These are phyloP conservation scores for Pavo muticus DNA, from an alignment of 2,113 vertebrate species.

Conservation along the genomic window DNA sequence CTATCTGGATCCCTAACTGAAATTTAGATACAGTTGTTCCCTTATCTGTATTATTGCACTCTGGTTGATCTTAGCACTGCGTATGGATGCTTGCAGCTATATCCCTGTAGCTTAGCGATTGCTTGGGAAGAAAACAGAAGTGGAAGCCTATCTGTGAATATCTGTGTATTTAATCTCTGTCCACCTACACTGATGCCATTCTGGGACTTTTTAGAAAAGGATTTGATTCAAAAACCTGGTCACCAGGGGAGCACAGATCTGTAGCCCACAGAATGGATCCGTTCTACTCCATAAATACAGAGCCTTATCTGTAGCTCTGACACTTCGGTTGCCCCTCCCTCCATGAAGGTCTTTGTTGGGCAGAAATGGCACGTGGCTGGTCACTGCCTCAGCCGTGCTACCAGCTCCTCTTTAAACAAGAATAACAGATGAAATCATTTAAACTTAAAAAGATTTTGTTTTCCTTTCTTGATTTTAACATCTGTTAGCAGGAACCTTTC, in stretches of 20 bases:
- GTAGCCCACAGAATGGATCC: background rate
- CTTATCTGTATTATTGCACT: background rate
- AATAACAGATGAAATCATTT: background rate
- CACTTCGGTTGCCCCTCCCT: background rate
- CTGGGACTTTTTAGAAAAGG: background rate
- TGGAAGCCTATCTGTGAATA: background rate
- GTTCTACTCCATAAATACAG: background rate
- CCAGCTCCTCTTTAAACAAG: background rate
- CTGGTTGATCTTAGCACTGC: background rate
- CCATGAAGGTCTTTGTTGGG: background rate
- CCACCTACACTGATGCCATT: background rate
- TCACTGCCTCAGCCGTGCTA: background rate
- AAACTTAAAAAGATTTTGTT: background rate
- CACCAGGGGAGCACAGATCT: background rate
- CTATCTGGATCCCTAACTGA: background rate
- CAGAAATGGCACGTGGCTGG: background rate
- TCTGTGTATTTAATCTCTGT: background rate
- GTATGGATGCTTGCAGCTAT: background rate
- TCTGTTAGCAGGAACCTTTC: background rate
- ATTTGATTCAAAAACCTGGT: background rate
- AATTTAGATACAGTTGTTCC: background rate
- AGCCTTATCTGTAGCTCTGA: background rate
- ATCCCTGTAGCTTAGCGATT: background rate
- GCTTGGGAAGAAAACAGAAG: background rate
- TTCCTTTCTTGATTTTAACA: background rate